A percentile compares a stretch with the other conserved stretches of the same genome.
phyloP scores from a whole-genome alignment of 2,797 vertebrate species.

The Liparis tanakae region DNA sequence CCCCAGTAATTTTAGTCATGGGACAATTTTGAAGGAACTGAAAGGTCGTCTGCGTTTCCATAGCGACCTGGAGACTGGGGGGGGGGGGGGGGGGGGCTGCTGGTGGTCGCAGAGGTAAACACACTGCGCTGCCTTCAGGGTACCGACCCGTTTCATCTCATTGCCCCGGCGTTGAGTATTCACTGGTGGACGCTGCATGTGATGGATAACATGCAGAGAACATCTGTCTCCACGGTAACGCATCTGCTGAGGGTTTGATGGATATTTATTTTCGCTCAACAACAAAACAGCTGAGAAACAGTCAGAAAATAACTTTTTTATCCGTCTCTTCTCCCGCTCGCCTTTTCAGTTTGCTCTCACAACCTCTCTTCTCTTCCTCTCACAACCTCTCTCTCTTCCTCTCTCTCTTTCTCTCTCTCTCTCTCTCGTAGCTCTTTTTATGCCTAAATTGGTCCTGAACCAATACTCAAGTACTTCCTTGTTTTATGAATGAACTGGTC shows the following conservation, averaged over 20 bases:
- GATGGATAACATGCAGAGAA: too few relatives aligned
- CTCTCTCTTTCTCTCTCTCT: too few relatives aligned
- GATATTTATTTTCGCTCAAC: not conserved
- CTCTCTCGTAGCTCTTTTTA: not conserved
- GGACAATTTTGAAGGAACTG: not conserved
- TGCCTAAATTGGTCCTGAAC: not conserved
- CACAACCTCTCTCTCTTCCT: not conserved
- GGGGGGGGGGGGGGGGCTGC: not conserved
- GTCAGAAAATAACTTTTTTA: not conserved
- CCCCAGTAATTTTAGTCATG: not conserved
- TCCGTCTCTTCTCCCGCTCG: not conserved
- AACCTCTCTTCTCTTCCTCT: not conserved
- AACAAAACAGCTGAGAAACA: not conserved
- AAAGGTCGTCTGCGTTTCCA: not conserved
- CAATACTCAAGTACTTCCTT: not conserved
- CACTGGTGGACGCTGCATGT: too few relatives aligned
- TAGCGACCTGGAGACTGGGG: not conserved
- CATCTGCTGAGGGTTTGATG: not conserved
- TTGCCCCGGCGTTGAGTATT: too few relatives aligned
- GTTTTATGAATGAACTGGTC: not conserved
- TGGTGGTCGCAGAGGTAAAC: not conserved
- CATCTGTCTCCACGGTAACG: not conserved
- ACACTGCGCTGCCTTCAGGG: not conserved
- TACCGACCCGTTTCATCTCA: not conserved
- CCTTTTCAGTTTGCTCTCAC: not conserved